A percentile compares a stretch with the other conserved stretches of the same genome.
These are phyloP conservation scores for Harmothoe impar DNA, from an alignment of 2,888 invertebrate genomes.

Conservation along the genomic window DNA sequence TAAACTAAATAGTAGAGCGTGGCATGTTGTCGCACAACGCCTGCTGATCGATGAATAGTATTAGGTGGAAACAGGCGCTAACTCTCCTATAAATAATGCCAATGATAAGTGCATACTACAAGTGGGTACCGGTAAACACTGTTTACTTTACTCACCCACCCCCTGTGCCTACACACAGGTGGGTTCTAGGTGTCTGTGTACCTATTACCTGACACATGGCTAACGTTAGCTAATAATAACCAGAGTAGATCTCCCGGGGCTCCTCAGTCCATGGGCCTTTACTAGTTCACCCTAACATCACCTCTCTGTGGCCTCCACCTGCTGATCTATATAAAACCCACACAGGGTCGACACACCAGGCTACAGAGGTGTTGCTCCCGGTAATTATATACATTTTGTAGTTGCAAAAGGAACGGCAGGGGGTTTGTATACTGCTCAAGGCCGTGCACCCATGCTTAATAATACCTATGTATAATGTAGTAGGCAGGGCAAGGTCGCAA, in stretches of 20 bases:
- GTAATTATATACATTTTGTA: neutral
- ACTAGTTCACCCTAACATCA: neutral
- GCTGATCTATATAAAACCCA: constrained; percentile 20
- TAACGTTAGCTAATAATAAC: constrained; percentile 18
- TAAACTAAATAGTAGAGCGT: too few species aligned
- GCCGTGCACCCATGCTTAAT: too few species aligned
- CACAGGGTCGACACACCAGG: neutral
- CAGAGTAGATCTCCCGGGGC: neutral
- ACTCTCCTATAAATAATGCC: too few species aligned
- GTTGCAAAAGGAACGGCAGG: too few species aligned
- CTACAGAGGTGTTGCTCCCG: neutral
- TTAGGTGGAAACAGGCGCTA: too few species aligned
- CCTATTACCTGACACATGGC: constrained; percentile 14
- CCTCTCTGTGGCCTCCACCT: neutral
- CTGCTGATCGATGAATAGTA: too few species aligned
- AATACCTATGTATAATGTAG: too few species aligned
- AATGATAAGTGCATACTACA: too few species aligned
- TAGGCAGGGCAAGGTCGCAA: too few species aligned
- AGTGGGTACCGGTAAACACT: neutral
- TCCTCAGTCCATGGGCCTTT: neutral
- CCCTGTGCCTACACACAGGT: neutral
- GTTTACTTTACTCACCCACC: neutral
- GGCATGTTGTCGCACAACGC: too few species aligned
- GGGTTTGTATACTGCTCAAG: too few species aligned
- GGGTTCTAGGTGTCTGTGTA: neutral